A percentile compares a stretch with the other conserved stretches of the same genome.
These are phyloP conservation scores for Epistrophe grossulariae DNA, from an alignment of 2,888 invertebrate species.

Conservation along the genomic window DNA sequence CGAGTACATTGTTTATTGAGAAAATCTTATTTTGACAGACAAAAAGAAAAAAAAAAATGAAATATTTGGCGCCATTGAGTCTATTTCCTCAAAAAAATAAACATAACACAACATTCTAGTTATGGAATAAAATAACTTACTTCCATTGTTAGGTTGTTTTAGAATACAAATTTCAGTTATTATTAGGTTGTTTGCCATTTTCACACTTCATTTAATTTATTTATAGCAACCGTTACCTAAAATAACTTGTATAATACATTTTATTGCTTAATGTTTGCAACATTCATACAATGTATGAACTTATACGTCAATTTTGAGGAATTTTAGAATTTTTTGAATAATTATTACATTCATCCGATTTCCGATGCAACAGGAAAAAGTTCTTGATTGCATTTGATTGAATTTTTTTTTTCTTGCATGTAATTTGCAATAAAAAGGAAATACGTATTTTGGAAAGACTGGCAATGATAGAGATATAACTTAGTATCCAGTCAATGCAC, in stretches of 20 bases:
- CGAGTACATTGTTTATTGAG: background rate
- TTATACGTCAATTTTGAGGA: constrained; percentile 11
- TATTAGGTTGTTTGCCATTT: background rate
- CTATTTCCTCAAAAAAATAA: background rate
- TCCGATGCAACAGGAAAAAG: background rate
- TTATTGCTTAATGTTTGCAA: background rate
- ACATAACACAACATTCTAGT: background rate
- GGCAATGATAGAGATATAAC: too few relatives aligned
- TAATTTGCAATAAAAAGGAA: background rate
- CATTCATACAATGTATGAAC: background rate
- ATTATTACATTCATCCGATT: background rate
- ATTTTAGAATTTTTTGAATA: background rate
- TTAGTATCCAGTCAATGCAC: too few relatives aligned
- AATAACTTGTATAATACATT: background rate
- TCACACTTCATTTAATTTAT: background rate
- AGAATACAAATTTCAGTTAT: background rate
- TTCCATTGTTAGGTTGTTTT: background rate
- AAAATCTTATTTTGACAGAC: constrained; percentile 4
- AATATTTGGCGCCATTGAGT: constrained; percentile 13
- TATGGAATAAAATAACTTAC: background rate
- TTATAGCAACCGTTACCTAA: background rate
- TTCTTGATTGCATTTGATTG: background rate
- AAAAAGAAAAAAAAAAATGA: background rate
- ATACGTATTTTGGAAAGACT: background rate
- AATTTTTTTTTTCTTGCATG: background rate